Evolutionary conservation across 2,888 invertebrate species (phyloP).

Genomic region (Tinea pellionella): DNA sequence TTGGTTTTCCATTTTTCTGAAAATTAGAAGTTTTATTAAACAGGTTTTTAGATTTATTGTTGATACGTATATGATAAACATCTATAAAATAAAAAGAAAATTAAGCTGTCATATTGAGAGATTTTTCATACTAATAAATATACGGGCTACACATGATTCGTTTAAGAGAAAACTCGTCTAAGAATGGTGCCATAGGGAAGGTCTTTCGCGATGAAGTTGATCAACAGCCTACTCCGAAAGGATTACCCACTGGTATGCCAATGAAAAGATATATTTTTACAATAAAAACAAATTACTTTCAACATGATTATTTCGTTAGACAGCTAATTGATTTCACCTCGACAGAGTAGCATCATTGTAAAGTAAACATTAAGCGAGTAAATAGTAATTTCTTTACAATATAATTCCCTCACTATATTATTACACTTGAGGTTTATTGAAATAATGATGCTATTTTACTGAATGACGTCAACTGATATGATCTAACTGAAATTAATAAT

Average conservation of each 20-base stretch:
- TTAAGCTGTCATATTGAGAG: no score
- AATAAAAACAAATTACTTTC: not conserved
- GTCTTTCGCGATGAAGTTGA: no score
- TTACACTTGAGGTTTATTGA: not conserved
- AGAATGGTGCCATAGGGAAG: no score
- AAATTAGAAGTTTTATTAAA: conserved; percentile 19
- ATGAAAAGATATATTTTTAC: not conserved
- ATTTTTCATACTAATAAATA: no score
- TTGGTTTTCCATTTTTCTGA: conserved; percentile 86
- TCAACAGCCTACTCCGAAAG: no score
- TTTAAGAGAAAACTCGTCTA: not conserved
- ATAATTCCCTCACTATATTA: not conserved
- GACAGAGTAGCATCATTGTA: not conserved
- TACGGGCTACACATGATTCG: no score
- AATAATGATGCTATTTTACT: not conserved
- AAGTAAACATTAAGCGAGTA: not conserved
- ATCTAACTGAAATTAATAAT: no score
- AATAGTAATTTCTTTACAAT: not conserved
- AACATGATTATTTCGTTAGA: not conserved
- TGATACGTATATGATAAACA: no score
- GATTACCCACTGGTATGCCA: no score
- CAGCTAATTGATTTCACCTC: not conserved
- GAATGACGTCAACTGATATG: no score
- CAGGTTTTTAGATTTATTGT: no score
- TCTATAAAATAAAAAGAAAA: not conserved